Conservation (phyloP, 2,888 invertebrate genomes). For the Hirtodrosophila cameraria region DNA sequence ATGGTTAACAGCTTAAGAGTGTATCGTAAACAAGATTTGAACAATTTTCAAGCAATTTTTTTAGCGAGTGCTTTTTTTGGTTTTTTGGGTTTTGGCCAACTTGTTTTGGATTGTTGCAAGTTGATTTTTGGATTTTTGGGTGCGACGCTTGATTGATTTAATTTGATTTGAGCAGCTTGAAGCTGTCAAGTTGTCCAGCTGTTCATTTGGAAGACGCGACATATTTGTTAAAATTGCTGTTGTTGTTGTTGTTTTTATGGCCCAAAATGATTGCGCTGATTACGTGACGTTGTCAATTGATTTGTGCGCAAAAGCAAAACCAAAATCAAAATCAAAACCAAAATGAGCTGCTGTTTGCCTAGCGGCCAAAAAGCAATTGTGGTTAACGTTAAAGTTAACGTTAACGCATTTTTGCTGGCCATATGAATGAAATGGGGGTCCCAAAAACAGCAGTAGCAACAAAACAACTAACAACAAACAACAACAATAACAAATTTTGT, state of each 20-base stretch:
- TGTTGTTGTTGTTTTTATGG: conserved; percentile 29
- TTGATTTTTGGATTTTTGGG: conserved; percentile 47
- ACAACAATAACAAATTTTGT: conserved; percentile 36
- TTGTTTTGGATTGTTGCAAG: conserved; percentile 58
- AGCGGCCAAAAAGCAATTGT: conserved; percentile 49
- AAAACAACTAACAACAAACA: conserved; percentile 23
- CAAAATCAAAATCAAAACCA: no score
- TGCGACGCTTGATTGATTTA: conserved; percentile 72
- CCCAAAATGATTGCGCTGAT: conserved; percentile 72
- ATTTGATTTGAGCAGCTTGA: conserved; percentile 55
- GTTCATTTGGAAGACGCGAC: conserved; percentile 43
- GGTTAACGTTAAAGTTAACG: conserved; percentile 49
- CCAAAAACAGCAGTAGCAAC: conserved; percentile 46
- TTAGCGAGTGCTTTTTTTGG: conserved; percentile 8
- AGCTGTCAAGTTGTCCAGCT: conserved; percentile 33
- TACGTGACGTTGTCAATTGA: conserved; percentile 77
- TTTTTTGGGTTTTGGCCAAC: conserved; percentile 33
- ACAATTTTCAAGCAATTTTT: conserved; percentile 13
- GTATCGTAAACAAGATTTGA: conserved; percentile 10
- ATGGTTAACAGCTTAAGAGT: no score
- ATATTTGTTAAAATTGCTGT: conserved; percentile 25
- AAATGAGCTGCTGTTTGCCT: conserved; percentile 34
- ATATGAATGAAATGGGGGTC: conserved; percentile 64
- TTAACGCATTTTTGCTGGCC: conserved; percentile 55
- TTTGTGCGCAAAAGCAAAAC: conserved; percentile 65